Base-by-base conservation (phyloP, 2,113 vertebrate genomes). In the Phalacrocorax aristotelis region DNA sequence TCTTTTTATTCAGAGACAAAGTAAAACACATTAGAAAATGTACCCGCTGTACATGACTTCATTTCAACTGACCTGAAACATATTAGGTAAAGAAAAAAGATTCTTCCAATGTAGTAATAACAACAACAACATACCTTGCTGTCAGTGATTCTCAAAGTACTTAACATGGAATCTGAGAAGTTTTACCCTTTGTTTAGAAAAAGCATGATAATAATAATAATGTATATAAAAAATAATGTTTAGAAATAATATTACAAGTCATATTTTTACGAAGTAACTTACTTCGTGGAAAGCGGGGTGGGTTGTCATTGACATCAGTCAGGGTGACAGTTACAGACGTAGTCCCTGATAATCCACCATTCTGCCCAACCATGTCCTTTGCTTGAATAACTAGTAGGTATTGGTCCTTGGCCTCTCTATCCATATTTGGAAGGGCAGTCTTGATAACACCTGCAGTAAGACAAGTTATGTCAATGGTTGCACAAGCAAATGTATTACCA, bases 321-420 rank as follows among this genome's bases (percentile, higher is more conserved):
- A 99, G 98, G 12, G 99, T 99, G 93, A 99, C 98, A 3, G 99
- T 99, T 82, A 99, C 99, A 3, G 99, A 99, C 1, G 99, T 99
- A 30, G 99, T 99, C 62, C 99, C 99, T 13, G 99, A 99, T 44
- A 99, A 98, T 61, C 99, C 99, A 9, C 99, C 99, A 93, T 99
- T 99, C 98, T 99, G 99, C 51, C 99, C 99, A 86, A 99, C 99
- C 99, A 99, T 99, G 97, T 99, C 99, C 96, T 99, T 99, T 95
- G 99, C 99, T 98, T 99, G 99, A 97, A 99, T 99, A 95, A 99
- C 99, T 36, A 99, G 97, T 30, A 99, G 98, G 54, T 99, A 99
- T 97, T 99, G 99, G 97, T 99, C 99, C 97, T 99, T 98, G 18
- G 98, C 99, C 98, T 99, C 99, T 83, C 99, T 98, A 96, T 99